Base-by-base conservation (phyloP, 2,888 invertebrate species). In the Psococerastis gibbosa region DNA sequence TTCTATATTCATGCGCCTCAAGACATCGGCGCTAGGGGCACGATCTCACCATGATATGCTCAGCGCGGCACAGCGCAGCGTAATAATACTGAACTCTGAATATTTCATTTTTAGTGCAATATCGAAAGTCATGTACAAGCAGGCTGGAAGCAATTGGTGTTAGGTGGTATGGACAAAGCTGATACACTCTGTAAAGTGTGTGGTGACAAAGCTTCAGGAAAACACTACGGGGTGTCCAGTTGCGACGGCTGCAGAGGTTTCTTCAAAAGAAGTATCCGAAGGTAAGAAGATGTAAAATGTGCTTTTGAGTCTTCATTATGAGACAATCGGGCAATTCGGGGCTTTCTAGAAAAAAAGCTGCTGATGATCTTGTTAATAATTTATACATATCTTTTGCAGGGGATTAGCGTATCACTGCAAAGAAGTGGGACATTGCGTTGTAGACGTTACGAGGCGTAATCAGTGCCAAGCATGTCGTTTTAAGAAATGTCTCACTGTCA, bases 391-490 rank as follows among this genome's bases (percentile, higher is more conserved):
- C 32, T 43, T 31, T 31, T 31, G 20, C 60, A 84, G 89, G 53
- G 87, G 85, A 59, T 64, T 89, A 55, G 83, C 87, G 58, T 91
- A 91, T 63, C 75, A 84, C 4, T 94, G 94, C 63, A 94, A 92
- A 60, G 91, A 91, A 60, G 78, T 73, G 51, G 82, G 83, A 0
- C 68, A 73, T 1, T 94, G 94, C 56, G 67, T 89, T 3, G 89
- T 94, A 16, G 91, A 94, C 56, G 88, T 92, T 2, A 84, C 84
- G 0, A 68, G 91, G 42, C 66, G 92, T 42, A 94, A 94, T 64
- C 92, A 92, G 61, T 94, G 94, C 57, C 92, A 92, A 60, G 83
- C 91, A 0, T 92, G 94, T 59, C 71, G 92, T 35, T 89, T 92
- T 63, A 74, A 79, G 46, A 91, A 91, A 59, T 92, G 91, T 60